Conservation (phyloP, 2,797 vertebrate species). For the Mormyrops attenuatus region DNA sequence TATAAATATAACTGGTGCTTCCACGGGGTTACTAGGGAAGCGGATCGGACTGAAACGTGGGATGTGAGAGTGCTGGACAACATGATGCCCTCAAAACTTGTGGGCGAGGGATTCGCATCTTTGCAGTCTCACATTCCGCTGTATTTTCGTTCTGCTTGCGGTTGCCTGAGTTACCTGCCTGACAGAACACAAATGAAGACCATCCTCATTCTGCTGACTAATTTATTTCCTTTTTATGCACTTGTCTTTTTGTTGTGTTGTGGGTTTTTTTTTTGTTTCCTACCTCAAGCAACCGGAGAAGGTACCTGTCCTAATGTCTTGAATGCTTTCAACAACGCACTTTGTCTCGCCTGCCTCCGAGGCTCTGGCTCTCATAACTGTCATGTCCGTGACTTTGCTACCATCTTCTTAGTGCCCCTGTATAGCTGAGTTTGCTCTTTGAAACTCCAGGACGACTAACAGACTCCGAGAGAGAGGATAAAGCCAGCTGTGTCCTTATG, state of each 20-base stretch:
- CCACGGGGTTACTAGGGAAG: background rate
- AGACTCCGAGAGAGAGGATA: constrained; percentile 34
- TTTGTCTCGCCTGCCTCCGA: constrained; percentile 17
- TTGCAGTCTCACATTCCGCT: background rate
- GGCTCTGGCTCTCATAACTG: constrained; percentile 33
- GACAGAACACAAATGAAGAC: constrained; percentile 1
- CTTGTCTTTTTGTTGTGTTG: background rate
- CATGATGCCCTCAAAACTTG: background rate
- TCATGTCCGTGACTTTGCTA: constrained; percentile 34
- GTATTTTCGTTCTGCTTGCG: background rate
- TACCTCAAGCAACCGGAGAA: background rate
- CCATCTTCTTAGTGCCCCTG: constrained; percentile 26
- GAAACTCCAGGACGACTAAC: constrained; percentile 38
- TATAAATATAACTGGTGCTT: constrained; percentile 3
- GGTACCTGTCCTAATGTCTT: constrained; percentile 27
- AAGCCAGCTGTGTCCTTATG: constrained; percentile 29
- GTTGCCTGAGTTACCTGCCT: background rate
- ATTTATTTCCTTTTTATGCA: background rate
- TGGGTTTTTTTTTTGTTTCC: background rate
- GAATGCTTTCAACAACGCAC: constrained; percentile 32
- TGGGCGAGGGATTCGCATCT: background rate
- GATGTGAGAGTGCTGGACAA: background rate
- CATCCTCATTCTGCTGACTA: background rate
- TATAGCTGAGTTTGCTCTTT: constrained; percentile 46
- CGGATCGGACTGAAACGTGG: constrained; percentile 1